phyloP scores from a whole-genome alignment of 1,140 invertebrate species.

The Bemisia tabaci region DNA sequence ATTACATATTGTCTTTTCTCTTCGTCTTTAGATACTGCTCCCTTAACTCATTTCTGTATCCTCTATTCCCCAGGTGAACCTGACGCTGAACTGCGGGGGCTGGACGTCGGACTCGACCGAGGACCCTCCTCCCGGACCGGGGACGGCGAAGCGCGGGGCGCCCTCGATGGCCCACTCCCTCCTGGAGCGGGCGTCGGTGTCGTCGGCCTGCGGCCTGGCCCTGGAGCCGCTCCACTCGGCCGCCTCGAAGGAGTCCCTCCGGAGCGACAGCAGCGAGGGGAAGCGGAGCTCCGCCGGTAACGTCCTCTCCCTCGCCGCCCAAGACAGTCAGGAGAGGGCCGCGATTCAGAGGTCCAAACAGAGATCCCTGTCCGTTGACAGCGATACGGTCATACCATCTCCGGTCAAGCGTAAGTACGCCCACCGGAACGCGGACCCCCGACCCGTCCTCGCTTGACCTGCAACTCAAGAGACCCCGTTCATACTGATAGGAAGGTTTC shows the following conservation, averaged over 20 bases:
- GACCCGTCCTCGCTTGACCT: not conserved
- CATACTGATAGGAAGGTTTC: too few species aligned
- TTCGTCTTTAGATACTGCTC: too few species aligned
- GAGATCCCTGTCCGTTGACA: not conserved
- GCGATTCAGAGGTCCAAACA: not conserved
- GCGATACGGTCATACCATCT: not conserved
- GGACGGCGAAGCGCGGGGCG: constrained; percentile 3
- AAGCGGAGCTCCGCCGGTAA: constrained; percentile 15
- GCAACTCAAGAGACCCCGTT: too few species aligned
- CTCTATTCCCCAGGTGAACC: constrained; percentile 26
- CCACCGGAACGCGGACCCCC: not conserved
- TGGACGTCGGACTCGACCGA: constrained; percentile 3
- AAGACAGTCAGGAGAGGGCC: not conserved
- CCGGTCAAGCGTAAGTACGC: not conserved
- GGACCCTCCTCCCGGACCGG: constrained; percentile 5
- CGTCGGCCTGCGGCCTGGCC: constrained; percentile 24
- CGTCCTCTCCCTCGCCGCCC: not conserved
- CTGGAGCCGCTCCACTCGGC: constrained; percentile 18
- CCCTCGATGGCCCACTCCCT: constrained; percentile 11
- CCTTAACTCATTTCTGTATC: too few species aligned
- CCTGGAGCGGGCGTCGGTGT: constrained; percentile 20
- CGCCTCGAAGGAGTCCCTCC: not conserved
- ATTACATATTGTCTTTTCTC: too few species aligned
- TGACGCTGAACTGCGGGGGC: constrained; percentile 30
- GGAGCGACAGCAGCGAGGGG: constrained; percentile 14